Percentiles rank a stretch among this genome's conserved stretches.
Conservation (phyloP, 1,140 invertebrate genomes). For the Charaxes varanes region DNA sequence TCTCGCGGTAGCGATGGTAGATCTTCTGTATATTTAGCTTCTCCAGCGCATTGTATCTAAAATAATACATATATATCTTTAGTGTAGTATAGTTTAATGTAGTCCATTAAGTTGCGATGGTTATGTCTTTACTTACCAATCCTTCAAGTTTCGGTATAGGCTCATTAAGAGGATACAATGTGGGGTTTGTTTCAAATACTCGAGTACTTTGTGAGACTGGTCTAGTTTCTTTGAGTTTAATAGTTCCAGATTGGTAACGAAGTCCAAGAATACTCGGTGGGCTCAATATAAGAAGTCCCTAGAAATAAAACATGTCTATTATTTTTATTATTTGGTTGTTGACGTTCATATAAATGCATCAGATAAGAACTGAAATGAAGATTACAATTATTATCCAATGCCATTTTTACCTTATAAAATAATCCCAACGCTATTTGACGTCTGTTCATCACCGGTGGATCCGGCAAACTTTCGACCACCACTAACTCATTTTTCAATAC, state of each 20-base stretch:
- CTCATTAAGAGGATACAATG: slow-evolving; percentile 81
- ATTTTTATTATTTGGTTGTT: no score
- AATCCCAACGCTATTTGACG: slow-evolving; percentile 74
- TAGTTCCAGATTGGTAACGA: slow-evolving; percentile 63
- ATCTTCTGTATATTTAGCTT: slow-evolving; percentile 77
- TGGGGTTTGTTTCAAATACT: slow-evolving; percentile 77
- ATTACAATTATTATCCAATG: not conserved
- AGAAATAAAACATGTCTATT: no score
- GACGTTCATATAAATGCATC: no score
- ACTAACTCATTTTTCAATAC: slow-evolving; percentile 75
- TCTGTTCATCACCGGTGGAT: slow-evolving; percentile 76
- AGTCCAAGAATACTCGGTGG: slow-evolving; percentile 43
- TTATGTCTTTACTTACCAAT: slow-evolving; percentile 51
- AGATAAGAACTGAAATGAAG: not conserved
- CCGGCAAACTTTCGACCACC: slow-evolving; percentile 72
- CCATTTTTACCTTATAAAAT: slow-evolving; percentile 78
- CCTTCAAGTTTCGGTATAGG: slow-evolving; percentile 81
- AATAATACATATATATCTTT: slow-evolving; percentile 5
- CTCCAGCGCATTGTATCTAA: slow-evolving; percentile 70
- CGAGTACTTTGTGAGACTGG: slow-evolving; percentile 78
- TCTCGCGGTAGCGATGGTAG: slow-evolving; percentile 22
- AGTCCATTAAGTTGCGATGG: not conserved
- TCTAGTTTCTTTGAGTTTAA: slow-evolving; percentile 59
- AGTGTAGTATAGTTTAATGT: slow-evolving; percentile 18
- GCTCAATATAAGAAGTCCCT: slow-evolving; percentile 68